Conservation (phyloP, 2,113 vertebrate genomes). For the Bungarus multicinctus region DNA sequence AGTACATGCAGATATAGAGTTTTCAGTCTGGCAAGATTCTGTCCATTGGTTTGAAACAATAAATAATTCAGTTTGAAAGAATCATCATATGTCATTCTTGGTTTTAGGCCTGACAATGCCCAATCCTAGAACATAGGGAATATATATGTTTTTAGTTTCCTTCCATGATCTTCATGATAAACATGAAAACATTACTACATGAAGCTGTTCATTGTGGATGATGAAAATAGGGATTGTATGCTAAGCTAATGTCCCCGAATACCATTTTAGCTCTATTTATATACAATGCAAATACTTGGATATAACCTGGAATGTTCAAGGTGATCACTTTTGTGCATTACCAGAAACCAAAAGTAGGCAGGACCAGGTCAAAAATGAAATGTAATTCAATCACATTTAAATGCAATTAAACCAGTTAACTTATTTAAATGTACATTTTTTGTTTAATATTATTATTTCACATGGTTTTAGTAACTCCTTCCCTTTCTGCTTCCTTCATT, state of each 20-base stretch:
- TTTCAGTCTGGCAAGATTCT: not conserved
- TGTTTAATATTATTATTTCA: not conserved
- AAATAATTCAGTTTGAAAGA: not conserved
- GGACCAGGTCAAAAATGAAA: not conserved
- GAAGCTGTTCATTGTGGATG: not conserved
- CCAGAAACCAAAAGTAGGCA: not conserved
- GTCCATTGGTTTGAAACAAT: not conserved
- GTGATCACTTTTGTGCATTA: not conserved
- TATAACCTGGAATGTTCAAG: not conserved
- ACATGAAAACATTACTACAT: not conserved
- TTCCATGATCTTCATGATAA: not conserved
- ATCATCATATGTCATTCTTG: not conserved
- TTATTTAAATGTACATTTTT: not conserved
- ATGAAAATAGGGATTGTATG: not conserved
- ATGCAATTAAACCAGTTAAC: not conserved
- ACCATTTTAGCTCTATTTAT: not conserved
- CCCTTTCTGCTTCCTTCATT: not conserved
- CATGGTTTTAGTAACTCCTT: not conserved
- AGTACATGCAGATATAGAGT: not conserved
- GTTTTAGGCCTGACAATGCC: not conserved
- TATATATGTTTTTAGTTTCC: not conserved
- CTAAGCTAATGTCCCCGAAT: not conserved
- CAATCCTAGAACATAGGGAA: not conserved
- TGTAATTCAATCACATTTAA: not conserved
- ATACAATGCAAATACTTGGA: not conserved